Base-by-base conservation (phyloP, 2,113 vertebrate genomes). In the Pelvicachromis taeniatus region DNA sequence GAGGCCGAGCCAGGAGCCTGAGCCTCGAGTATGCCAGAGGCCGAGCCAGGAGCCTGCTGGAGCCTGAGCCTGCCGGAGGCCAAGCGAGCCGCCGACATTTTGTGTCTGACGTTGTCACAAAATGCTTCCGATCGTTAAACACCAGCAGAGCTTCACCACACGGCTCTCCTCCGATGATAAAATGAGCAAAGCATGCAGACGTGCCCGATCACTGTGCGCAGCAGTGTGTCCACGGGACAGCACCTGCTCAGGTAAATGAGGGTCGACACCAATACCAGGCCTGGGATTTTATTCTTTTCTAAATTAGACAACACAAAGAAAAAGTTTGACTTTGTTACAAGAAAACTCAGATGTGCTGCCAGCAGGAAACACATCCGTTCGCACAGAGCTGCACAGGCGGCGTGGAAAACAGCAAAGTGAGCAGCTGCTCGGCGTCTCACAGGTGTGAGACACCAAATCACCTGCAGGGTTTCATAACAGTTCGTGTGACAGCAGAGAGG, bases 131-230 rank as follows among this genome's bases (percentile, higher is more conserved):
- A 38, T 65, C 61, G 7, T 38, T 65, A 31, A 31, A 31, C 29
- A 33, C 5, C 35, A 38, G 9, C 35, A 7, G 9, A 38, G 35
- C 31, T 33, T 33, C 33, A 12, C 5, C 31, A 35, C 31, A 3
- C 6, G 17, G 59, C 31, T n/a, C 58, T 1, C 29, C n/a, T 1
- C 29, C n/a, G 29, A 9, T 4, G 17, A 6, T 63, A 35, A n/a
- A n/a, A 61, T 0, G 17, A 61, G 59, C 17, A 35, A 17, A 3
- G 31, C 59, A 31, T 2, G 38, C 38, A 0, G 11, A 65, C 33
- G 13, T 3, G 21, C 5, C 59, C 7, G 59, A 7, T 42, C 12
- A 12, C 9, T 0, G 33, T 63, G 31, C 35, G 31, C 35, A 14
- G 35, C 35, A 23, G 12, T 23, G n/a, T 9, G 10, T 23, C 7